Conservation (phyloP, 2,888 invertebrate species). For the Myopa tessellatipennis region DNA sequence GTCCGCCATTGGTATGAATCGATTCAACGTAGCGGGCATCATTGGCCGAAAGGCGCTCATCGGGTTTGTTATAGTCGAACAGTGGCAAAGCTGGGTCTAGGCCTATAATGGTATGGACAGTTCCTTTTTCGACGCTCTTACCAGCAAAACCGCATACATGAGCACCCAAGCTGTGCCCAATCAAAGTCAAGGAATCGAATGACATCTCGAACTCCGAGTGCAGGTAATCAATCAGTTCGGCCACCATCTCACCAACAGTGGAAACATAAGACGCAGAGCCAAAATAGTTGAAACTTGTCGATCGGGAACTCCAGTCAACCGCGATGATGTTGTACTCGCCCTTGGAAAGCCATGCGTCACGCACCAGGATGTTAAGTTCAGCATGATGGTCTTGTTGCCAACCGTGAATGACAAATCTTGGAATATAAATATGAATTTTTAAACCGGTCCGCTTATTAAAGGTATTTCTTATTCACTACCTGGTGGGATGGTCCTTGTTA, state of each 20-base stretch:
- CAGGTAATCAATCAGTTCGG: conserved; percentile 58
- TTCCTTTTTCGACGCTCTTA: conserved; percentile 70
- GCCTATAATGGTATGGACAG: conserved; percentile 71
- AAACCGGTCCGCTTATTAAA: conserved; percentile 6
- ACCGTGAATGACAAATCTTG: conserved; percentile 68
- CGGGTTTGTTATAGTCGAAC: conserved; percentile 46
- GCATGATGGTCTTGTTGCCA: conserved; percentile 71
- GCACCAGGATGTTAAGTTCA: conserved; percentile 46
- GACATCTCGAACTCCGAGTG: conserved; percentile 68
- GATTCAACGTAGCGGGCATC: conserved; percentile 57
- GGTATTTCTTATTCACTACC: not conserved
- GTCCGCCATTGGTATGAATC: conserved; percentile 55
- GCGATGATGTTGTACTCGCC: conserved; percentile 72
- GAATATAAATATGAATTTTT: not conserved
- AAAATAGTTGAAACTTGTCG: conserved; percentile 70
- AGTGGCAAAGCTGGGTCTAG: conserved; percentile 55
- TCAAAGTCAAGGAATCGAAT: conserved; percentile 68
- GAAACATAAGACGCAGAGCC: conserved; percentile 67
- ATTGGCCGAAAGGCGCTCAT: conserved; percentile 46
- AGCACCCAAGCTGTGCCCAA: conserved; percentile 72
- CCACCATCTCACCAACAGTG: conserved; percentile 50
- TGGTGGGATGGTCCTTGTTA: conserved; percentile 44
- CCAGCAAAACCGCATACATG: conserved; percentile 73
- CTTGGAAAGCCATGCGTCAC: conserved; percentile 69
- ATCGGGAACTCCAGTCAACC: conserved; percentile 72